A percentile compares a stretch with the other conserved stretches of the same genome.
phyloP scores from a whole-genome alignment of 1,140 invertebrate genomes.

The Aplysia californica region DNA sequence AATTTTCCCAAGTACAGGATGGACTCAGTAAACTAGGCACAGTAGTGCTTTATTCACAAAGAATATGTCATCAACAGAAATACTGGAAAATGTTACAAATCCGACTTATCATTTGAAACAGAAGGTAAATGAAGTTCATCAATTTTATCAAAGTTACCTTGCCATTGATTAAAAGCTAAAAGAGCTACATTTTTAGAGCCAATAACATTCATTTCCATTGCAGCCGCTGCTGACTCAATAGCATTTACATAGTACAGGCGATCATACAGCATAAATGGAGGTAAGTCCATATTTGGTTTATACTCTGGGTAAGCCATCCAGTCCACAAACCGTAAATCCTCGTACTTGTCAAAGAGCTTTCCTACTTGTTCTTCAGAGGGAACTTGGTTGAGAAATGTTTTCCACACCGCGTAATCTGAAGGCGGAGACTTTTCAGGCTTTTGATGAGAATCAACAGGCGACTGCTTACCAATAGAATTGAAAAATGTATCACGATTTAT shows the following conservation, averaged over 20 bases:
- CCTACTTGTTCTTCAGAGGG: conserved; percentile 61
- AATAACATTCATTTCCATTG: conserved; percentile 80
- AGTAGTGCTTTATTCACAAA: too few relatives aligned
- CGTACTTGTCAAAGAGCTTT: conserved; percentile 70
- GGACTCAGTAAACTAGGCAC: too few relatives aligned
- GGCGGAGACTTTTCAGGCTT: conserved; percentile 25
- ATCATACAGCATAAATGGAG: conserved; percentile 72
- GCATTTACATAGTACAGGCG: conserved; percentile 76
- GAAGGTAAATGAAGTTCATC: conserved; percentile 42
- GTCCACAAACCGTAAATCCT: conserved; percentile 61
- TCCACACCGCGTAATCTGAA: conserved; percentile 68
- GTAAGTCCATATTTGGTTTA: conserved; percentile 56
- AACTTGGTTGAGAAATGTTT: conserved; percentile 51
- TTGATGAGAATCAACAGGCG: conserved; percentile 61
- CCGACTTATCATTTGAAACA: background rate
- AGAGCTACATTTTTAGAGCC: conserved; percentile 76
- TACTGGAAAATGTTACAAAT: background rate
- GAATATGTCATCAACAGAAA: background rate
- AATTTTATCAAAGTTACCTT: conserved; percentile 56
- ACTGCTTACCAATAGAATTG: conserved; percentile 67
- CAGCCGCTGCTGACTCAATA: conserved; percentile 78
- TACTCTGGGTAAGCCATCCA: conserved; percentile 79
- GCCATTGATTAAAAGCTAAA: conserved; percentile 68
- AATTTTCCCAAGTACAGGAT: too few relatives aligned
- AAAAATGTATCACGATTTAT: conserved; percentile 67